Conservation (phyloP, 92 coral and sea anemone species). For the Paramuricea clavata region DNA sequence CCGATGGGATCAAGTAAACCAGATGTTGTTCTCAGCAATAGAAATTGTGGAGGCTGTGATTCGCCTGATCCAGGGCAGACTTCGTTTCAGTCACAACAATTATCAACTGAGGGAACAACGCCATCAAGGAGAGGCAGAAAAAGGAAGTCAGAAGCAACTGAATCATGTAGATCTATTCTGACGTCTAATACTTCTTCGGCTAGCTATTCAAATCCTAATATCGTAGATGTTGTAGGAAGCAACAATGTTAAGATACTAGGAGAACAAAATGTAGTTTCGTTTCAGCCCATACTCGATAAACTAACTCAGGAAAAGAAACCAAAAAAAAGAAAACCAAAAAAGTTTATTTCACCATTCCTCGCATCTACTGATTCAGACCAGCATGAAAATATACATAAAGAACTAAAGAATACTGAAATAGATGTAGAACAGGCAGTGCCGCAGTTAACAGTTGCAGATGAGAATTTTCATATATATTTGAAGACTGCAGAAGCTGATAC, state of each 20-base stretch:
- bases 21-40: background rate
- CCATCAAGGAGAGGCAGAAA: background rate
- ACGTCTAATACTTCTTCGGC: background rate
- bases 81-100: background rate
- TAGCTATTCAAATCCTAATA: background rate
- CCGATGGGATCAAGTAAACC: background rate
- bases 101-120: background rate
- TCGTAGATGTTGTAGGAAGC: background rate
- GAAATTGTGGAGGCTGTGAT: background rate
- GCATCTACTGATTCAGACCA: background rate
- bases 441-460: background rate
- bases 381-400: background rate
- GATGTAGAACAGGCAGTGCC: too few species aligned
- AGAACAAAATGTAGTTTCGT: background rate
- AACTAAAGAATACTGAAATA: background rate
- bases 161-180: background rate
- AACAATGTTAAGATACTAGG: background rate
- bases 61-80: background rate
- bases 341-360: slow-evolving; percentile 9
- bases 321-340: background rate
- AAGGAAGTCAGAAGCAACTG: background rate
- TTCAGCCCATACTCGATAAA: background rate
- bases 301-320: background rate
- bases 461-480: background rate
- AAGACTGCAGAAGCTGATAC: background rate